These are phyloP conservation scores for Hartigia nigra DNA, from an alignment of 2,888 invertebrate species.

Conservation along the genomic window DNA sequence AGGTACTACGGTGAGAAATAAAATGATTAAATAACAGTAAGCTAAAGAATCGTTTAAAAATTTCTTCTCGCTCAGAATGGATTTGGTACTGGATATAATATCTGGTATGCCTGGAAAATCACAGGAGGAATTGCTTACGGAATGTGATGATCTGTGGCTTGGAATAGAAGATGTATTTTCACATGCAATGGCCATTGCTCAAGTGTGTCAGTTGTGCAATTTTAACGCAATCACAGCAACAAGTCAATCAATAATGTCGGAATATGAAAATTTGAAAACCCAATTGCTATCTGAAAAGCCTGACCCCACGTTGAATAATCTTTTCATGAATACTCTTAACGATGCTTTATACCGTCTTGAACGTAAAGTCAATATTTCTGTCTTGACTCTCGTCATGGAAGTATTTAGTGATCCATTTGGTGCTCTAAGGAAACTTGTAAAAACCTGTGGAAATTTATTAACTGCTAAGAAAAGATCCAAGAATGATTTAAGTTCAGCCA, in stretches of 20 bases:
- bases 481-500: slow-evolving; percentile 67
- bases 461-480: slow-evolving; percentile 46
- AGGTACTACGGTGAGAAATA: slow-evolving; percentile 39
- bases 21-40: slow-evolving; percentile 10
- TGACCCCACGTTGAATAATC: slow-evolving; percentile 69
- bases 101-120: slow-evolving; percentile 49
- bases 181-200: slow-evolving; percentile 65
- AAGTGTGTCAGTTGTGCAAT: slow-evolving; percentile 61
- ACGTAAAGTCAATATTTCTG: slow-evolving; percentile 74
- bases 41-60: slow-evolving; percentile 5
- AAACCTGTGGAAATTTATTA: slow-evolving; percentile 57
- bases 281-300: slow-evolving; percentile 55
- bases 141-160: slow-evolving; percentile 53
- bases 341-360: slow-evolving; percentile 75
- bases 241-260: slow-evolving; percentile 62
- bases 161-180: slow-evolving; percentile 63
- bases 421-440: slow-evolving; percentile 57
- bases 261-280: slow-evolving; percentile 59
- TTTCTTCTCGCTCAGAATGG: slow-evolving; percentile 49
- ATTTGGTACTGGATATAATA: slow-evolving; percentile 57
- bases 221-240: slow-evolving; percentile 63
- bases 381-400: slow-evolving; percentile 71
- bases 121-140: slow-evolving; percentile 42
- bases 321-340: slow-evolving; percentile 72
- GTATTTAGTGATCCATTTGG: slow-evolving; percentile 60